Conservation (phyloP, 2,888 invertebrate species). For the Lycophotia porphyrea region DNA sequence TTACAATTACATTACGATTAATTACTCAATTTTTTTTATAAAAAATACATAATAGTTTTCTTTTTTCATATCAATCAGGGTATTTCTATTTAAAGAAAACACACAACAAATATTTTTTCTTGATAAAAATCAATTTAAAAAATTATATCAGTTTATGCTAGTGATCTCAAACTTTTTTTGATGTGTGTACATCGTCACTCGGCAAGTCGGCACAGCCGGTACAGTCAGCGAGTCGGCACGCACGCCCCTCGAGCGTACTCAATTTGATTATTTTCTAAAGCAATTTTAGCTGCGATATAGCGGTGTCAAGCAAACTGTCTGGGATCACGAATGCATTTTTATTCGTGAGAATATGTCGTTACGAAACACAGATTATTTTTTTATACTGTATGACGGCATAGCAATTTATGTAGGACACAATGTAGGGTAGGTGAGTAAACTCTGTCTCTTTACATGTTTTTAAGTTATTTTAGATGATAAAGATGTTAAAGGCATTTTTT, state of each 20-base stretch:
- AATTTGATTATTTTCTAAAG: conserved; percentile 64
- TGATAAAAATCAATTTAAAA: no score
- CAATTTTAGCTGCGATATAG: conserved; percentile 54
- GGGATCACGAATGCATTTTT: conserved; percentile 61
- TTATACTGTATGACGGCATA: conserved; percentile 36
- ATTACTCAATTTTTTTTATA: no score
- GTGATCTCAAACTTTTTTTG: no score
- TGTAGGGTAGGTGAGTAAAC: background rate
- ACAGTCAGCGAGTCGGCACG: conserved; percentile 27
- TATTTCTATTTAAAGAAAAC: no score
- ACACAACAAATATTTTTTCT: no score
- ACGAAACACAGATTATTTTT: conserved; percentile 50
- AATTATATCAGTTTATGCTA: no score
- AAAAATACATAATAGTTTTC: no score
- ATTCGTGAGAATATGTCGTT: conserved; percentile 64
- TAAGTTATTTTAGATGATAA: background rate
- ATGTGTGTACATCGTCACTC: conserved; percentile 26
- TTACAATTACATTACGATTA: no score
- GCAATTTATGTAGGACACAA: conserved; percentile 3
- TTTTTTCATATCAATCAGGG: no score
- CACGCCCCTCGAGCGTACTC: conserved; percentile 45
- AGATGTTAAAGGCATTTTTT: background rate
- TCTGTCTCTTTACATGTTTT: conserved; percentile 9
- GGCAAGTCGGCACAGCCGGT: conserved; percentile 10
- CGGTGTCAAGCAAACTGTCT: conserved; percentile 61